A percentile compares a stretch with the other conserved stretches of the same genome.
phyloP scores from a whole-genome alignment of 1,140 invertebrate species.

The Acromyrmex charruanus region DNA sequence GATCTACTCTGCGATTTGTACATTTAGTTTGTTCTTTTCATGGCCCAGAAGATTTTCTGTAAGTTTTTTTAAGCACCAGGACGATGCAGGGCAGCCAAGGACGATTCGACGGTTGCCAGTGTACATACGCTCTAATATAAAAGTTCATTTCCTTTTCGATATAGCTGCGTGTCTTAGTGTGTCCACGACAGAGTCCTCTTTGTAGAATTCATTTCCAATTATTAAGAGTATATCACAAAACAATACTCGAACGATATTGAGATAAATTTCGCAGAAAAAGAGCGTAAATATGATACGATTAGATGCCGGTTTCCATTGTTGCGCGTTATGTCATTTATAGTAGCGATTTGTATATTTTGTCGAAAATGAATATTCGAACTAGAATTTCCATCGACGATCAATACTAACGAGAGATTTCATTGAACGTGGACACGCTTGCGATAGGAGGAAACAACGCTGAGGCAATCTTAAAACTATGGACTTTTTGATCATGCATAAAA shows the following conservation, averaged over 20 bases:
- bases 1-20: constrained; percentile 60
- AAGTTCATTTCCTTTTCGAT: constrained; percentile 73
- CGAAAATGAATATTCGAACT: constrained; percentile 62
- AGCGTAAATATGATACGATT: constrained; percentile 78
- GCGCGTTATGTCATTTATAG: constrained; percentile 65
- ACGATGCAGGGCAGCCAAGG: constrained; percentile 81
- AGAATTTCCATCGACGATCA: constrained; percentile 75
- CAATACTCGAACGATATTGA: constrained; percentile 33
- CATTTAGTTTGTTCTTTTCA: constrained; percentile 85
- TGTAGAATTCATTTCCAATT: constrained; percentile 37
- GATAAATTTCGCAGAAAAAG: constrained; percentile 72
- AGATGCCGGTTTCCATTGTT: constrained; percentile 62
- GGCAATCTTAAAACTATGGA: constrained; percentile 87
- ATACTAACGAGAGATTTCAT: constrained; percentile 65
- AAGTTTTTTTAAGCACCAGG: constrained; percentile 82
- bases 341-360: constrained; percentile 31
- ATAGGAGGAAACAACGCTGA: constrained; percentile 85
- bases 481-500: constrained; percentile 86
- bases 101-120: constrained; percentile 77
- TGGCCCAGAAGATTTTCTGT: constrained; percentile 81
- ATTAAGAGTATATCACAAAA: constrained; percentile 66
- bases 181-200: constrained; percentile 72
- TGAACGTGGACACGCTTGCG: constrained; percentile 83
- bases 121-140: constrained; percentile 75
- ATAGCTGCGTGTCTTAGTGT: constrained; percentile 75